Conservation (phyloP, 2,888 invertebrate species). For the Eupithecia pulchellata region DNA sequence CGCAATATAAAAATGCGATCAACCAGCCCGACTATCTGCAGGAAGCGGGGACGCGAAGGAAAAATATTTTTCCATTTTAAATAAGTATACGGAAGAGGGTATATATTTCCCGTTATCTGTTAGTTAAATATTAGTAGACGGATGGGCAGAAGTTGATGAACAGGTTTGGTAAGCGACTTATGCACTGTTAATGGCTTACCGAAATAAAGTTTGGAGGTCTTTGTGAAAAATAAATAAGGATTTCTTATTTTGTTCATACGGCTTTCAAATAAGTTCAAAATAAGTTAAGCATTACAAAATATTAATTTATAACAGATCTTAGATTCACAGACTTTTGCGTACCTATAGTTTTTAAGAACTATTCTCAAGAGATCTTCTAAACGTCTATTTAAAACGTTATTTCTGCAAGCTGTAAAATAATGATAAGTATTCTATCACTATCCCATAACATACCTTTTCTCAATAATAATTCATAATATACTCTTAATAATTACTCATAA, state of each 20-base stretch:
- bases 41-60: conserved; percentile 65
- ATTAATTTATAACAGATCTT: too few species aligned
- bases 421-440: too few species aligned
- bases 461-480: too few species aligned
- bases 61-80: conserved; percentile 84
- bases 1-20: conserved; percentile 48
- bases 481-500: too few species aligned
- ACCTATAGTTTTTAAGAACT: too few species aligned
- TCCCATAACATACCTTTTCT: background rate
- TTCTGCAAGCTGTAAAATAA: too few species aligned
- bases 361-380: background rate
- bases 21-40: conserved; percentile 47
- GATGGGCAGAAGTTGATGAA: conserved; percentile 51
- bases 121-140: conserved; percentile 76
- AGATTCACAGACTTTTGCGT: too few species aligned
- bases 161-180: conserved; percentile 46
- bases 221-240: background rate
- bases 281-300: too few species aligned
- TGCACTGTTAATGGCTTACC: background rate
- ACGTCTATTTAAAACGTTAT: too few species aligned
- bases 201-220: conserved; percentile 17
- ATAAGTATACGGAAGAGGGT: conserved; percentile 73
- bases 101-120: conserved; percentile 82
- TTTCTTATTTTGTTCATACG: background rate
- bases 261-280: too few species aligned